Conservation (phyloP, 1,140 invertebrate genomes). For the Carcinoscorpius rotundicauda region DNA sequence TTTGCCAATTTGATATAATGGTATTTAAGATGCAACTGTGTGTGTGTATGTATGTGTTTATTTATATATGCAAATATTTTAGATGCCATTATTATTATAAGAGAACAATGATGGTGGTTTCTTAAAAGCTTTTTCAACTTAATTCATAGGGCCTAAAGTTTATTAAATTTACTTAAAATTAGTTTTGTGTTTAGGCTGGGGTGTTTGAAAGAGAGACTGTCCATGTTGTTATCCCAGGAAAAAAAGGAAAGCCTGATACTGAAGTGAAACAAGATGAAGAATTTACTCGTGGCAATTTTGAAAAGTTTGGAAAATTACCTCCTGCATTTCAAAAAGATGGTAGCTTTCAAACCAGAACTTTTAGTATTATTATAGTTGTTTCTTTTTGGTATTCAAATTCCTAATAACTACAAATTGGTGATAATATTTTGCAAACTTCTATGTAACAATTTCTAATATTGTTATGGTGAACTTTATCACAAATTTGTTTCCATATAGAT, state of each 20-base stretch:
- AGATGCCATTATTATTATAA: background rate
- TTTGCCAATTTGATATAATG: no score
- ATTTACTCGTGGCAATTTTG: slow-evolving; percentile 86
- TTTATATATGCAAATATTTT: background rate
- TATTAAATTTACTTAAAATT: background rate
- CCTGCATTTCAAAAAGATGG: slow-evolving; percentile 66
- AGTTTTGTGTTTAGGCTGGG: slow-evolving; percentile 39
- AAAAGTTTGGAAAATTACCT: slow-evolving; percentile 73
- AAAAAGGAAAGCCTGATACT: slow-evolving; percentile 55
- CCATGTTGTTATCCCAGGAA: slow-evolving; percentile 68
- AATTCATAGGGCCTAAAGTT: background rate
- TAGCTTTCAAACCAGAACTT: background rate
- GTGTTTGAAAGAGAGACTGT: slow-evolving; percentile 75
- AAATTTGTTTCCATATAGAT: no score
- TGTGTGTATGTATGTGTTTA: background rate
- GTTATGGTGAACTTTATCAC: no score
- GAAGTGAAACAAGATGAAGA: slow-evolving; percentile 84
- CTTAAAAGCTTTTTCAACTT: background rate
- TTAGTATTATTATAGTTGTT: no score
- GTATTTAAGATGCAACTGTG: background rate
- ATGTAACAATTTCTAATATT: no score
- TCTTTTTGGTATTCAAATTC: no score
- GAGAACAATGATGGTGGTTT: background rate
- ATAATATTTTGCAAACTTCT: no score
- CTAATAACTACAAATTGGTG: no score